Conservation (phyloP, 2,888 invertebrate genomes). For the Caenorhabditis doughertyi region DNA sequence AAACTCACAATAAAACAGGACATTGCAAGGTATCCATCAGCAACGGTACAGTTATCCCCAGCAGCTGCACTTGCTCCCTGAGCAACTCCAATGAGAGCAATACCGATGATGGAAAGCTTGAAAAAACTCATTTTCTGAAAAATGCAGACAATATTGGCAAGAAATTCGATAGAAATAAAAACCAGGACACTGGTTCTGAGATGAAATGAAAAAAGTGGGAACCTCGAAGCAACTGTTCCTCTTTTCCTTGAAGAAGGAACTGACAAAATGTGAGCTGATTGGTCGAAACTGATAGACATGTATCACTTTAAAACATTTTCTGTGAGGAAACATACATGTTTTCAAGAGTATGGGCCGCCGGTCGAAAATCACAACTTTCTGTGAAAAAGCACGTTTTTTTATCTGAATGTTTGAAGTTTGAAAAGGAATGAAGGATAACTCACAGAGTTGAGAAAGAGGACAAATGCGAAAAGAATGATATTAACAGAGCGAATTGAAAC, state of each 20-base stretch:
- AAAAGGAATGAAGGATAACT: too few relatives aligned
- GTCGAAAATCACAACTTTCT: background rate
- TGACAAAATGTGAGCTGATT: too few relatives aligned
- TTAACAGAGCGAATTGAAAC: too few relatives aligned
- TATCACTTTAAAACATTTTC: background rate
- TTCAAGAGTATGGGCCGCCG: background rate
- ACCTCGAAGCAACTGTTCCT: background rate
- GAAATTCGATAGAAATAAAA: background rate
- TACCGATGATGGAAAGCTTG: background rate
- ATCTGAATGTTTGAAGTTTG: too few relatives aligned
- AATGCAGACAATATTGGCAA: background rate
- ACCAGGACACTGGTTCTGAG: background rate
- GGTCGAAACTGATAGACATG: background rate
- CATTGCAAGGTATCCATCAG: conserved; percentile 9
- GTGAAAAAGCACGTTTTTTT: background rate
- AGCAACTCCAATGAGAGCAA: background rate
- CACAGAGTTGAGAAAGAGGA: too few relatives aligned
- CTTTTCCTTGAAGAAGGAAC: background rate
- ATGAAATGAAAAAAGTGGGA: background rate
- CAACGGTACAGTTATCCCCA: conserved; percentile 6
- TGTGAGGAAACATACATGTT: background rate
- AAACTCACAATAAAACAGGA: conserved; percentile 25
- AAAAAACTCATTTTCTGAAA: conserved; percentile 21
- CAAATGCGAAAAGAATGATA: too few relatives aligned
- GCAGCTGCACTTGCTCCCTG: conserved; percentile 33